Conservation (phyloP, 2,113 vertebrate species). For the Oceanodroma tethys region DNA sequence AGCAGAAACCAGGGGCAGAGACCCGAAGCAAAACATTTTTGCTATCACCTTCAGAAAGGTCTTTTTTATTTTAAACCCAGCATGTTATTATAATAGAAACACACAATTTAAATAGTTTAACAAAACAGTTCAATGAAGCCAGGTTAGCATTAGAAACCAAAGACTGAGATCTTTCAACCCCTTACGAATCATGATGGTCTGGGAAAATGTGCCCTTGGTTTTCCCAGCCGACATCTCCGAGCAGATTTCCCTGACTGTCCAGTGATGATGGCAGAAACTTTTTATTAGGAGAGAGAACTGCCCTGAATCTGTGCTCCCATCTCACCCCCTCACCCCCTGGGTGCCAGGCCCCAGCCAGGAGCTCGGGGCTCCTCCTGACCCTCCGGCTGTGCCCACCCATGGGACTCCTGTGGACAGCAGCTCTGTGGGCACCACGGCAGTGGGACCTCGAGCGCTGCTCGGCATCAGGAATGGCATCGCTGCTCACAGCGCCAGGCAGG, state of each 20-base stretch:
- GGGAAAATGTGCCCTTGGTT: neutral
- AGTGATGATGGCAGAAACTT: neutral
- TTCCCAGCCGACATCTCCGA: neutral
- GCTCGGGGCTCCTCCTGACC: neutral
- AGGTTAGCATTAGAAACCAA: neutral
- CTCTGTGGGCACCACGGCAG: neutral
- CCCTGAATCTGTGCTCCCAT: neutral
- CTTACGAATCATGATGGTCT: neutral
- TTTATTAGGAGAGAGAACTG: neutral
- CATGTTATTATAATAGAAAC: neutral
- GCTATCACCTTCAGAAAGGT: neutral
- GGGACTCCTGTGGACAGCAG: neutral
- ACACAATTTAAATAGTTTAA: neutral
- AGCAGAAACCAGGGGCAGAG: neutral
- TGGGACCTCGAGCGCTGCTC: rapidly evolving
- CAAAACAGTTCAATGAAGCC: neutral
- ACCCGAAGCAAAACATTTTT: neutral
- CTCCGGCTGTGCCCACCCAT: neutral
- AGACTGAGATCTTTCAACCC: neutral
- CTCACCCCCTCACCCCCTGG: neutral
- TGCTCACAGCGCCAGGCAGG: neutral
- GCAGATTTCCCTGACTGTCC: neutral
- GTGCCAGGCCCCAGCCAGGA: neutral
- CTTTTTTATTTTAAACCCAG: neutral
- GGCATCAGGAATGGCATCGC: rapidly evolving